Conservation (phyloP, 2,797 vertebrate species). For the Acomys russatus region DNA sequence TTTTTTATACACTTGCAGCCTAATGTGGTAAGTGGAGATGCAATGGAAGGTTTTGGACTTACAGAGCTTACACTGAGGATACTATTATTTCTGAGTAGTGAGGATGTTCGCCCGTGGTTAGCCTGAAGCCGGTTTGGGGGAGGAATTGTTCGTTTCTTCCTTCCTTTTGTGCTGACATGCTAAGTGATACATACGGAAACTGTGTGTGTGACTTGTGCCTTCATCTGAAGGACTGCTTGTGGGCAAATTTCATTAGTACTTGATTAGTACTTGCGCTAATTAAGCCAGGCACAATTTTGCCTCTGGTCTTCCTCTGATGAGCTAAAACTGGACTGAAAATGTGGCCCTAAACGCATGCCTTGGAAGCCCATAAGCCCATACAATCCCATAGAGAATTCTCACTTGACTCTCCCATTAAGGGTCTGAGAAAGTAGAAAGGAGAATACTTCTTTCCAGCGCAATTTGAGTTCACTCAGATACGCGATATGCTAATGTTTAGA, state of each 20-base stretch:
- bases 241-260: conserved; percentile 85
- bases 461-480: conserved; percentile 79
- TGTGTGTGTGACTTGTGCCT: conserved; percentile 70
- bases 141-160: conserved; percentile 76
- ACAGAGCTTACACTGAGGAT: conserved; percentile 64
- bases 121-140: conserved; percentile 67
- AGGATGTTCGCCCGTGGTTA: conserved; percentile 80
- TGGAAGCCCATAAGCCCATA: conserved; percentile 72
- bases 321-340: conserved; percentile 79
- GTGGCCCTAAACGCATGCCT: conserved; percentile 78
- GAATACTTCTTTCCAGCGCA: conserved; percentile 70
- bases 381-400: conserved; percentile 78
- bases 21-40: conserved; percentile 67
- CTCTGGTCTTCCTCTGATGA: conserved; percentile 78
- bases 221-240: conserved; percentile 79
- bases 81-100: conserved; percentile 74
- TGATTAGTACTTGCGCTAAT: conserved; percentile 86
- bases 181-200: conserved; percentile 81
- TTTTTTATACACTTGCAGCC: conserved; percentile 69
- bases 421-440: conserved; percentile 78
- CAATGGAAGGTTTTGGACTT: conserved; percentile 66
- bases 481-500: conserved; percentile 85
- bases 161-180: conserved; percentile 80
- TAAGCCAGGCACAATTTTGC: conserved; percentile 84
- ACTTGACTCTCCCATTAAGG: conserved; percentile 76